Percentiles rank a stretch among this genome's conserved stretches.
Conservation (phyloP, 1,140 invertebrate genomes). For the Aphaenogaster ashmeadi region DNA sequence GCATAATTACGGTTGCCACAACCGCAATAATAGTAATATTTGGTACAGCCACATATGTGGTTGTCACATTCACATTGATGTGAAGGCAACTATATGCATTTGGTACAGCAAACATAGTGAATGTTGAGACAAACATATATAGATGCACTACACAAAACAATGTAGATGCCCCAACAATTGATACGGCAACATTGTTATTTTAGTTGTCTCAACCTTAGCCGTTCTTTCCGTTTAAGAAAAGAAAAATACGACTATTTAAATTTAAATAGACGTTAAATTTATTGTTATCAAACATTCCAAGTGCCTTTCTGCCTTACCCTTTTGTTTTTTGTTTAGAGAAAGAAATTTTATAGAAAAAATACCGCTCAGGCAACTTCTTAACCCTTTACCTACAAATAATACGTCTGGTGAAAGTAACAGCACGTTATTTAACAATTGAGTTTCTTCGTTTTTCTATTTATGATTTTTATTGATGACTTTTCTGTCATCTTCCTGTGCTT, state of each 20-base stretch:
- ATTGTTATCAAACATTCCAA: neutral
- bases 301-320: neutral
- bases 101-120: too few species aligned
- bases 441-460: neutral
- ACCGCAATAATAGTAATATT: too few species aligned
- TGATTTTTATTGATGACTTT: neutral
- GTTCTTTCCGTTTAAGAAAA: neutral
- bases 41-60: too few species aligned
- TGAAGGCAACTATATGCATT: too few species aligned
- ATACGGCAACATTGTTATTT: too few species aligned
- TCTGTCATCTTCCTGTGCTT: neutral
- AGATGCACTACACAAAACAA: too few species aligned
- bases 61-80: too few species aligned
- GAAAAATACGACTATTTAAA: neutral
- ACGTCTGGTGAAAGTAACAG: neutral
- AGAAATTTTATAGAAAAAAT: neutral
- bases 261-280: neutral
- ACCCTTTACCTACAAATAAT: neutral
- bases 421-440: neutral
- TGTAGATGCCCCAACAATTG: too few species aligned
- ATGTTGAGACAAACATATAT: too few species aligned
- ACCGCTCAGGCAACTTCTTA: neutral
- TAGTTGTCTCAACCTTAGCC: too few species aligned
- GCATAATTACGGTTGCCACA: too few species aligned
- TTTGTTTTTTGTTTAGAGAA: neutral